Percentiles rank a stretch among this genome's conserved stretches.
phyloP scores from a whole-genome alignment of 92 coral and sea anemone species.

The Galaxea fascicularis region DNA sequence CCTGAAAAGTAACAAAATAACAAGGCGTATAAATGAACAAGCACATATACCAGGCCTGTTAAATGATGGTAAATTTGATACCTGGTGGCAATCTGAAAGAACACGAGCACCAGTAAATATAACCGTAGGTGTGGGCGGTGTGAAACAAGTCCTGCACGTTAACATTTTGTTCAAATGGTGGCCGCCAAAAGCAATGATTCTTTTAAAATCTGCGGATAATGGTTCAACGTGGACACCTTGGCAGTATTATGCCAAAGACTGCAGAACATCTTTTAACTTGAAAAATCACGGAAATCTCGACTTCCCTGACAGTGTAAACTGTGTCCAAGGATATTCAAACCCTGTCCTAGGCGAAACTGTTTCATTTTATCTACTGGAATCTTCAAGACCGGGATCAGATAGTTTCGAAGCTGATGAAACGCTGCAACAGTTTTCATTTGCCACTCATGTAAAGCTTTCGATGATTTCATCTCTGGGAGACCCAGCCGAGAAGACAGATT shows the following conservation, averaged over 20 bases:
- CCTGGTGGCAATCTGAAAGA: slow-evolving; percentile 67
- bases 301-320: slow-evolving; percentile 27
- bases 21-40: slow-evolving; percentile 31
- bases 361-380: slow-evolving; percentile 41
- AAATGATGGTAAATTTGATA: slow-evolving; percentile 47
- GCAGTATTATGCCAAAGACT: slow-evolving; percentile 56
- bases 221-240: slow-evolving; percentile 59
- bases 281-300: slow-evolving; percentile 22
- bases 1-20: slow-evolving; percentile 21
- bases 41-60: slow-evolving; percentile 51
- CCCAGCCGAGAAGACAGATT: slow-evolving; percentile 47
- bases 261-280: slow-evolving; percentile 33
- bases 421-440: slow-evolving; percentile 42
- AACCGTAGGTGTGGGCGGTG: slow-evolving; percentile 32
- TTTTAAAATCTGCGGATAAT: slow-evolving; percentile 51
- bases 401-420: slow-evolving; percentile 30
- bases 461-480: slow-evolving; percentile 50
- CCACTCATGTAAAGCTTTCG: slow-evolving; percentile 50
- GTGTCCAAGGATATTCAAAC: slow-evolving; percentile 56
- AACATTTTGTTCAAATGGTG: slow-evolving; percentile 47
- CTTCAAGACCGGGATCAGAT: slow-evolving; percentile 17
- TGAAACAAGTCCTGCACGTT: slow-evolving; percentile 42
- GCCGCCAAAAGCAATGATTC: slow-evolving; percentile 43
- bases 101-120: slow-evolving; percentile 47
- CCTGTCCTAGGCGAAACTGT: slow-evolving; percentile 38